phyloP scores from a whole-genome alignment of 2,113 vertebrate species.

The Pampusana beccarii region DNA sequence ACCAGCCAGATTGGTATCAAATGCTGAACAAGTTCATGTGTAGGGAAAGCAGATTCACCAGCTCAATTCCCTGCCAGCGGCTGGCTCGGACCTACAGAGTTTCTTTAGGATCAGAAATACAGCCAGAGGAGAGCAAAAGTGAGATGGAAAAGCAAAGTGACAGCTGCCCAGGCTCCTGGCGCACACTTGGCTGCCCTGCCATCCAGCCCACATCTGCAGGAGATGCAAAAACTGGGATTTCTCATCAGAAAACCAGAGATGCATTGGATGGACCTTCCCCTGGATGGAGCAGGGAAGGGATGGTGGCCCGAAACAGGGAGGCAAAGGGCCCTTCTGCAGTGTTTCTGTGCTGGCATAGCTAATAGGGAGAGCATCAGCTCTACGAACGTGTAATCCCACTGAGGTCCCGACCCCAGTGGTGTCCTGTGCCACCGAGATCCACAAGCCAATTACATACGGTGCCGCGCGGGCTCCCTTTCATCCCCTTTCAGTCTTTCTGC shows the following conservation, averaged over 20 bases:
- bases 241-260: neutral
- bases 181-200: neutral
- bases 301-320: accelerated
- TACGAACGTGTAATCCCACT: neutral
- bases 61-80: constrained; percentile 17
- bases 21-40: neutral
- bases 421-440: constrained; percentile 21
- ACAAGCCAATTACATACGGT: neutral
- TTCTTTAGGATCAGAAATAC: neutral
- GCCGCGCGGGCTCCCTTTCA: constrained; percentile 6
- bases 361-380: neutral
- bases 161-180: neutral
- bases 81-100: neutral
- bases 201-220: neutral
- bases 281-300: neutral
- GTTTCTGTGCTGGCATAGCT: neutral
- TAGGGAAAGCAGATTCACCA: neutral
- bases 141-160: constrained; percentile 8
- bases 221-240: neutral
- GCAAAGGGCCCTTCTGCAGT: neutral
- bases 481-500: constrained; percentile 25
- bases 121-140: neutral
- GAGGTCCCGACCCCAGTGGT: constrained; percentile 3
- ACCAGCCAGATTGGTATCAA: constrained; percentile 8
- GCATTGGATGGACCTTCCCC: neutral